Evolutionary conservation across 2,113 vertebrate species (phyloP), one percentile per base, ranked within the genome.

Genomic region (Hippocampus mohnikei): DNA sequence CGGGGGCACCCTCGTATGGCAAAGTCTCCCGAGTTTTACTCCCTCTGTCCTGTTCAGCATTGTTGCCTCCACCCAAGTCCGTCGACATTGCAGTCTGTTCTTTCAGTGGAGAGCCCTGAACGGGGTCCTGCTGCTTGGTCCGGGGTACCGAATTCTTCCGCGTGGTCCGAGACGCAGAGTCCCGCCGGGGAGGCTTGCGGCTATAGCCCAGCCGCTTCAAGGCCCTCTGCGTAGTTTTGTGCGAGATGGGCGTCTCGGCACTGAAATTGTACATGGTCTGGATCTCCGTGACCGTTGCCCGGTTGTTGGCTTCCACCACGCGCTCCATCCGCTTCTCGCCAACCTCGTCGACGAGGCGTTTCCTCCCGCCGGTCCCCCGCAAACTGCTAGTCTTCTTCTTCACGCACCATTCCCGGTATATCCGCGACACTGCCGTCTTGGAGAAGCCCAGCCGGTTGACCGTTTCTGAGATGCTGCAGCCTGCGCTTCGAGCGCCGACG

Each of bases 201-300:
- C 71, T 77, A 69, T 83, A 83, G 1, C 81, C 77, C 12, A 83
- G 71, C 44, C 77, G 33, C 74, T 80, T 80, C 37, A 83, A 8
- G 56, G 77, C 74, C 66, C 81, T 11, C 37, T 75, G 74, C n/a
- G 81, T 80, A 18, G 77, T 83, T 0, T 25, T 58, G 16, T 72
- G 74, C 0, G 81, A 83, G 81, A 83, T 83, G 48, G 81, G 66
- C 67, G 58, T 80, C 52, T 69, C 74, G 0, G n/a, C 72, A 62
- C 69, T 65, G 69, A 50, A 65, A 77, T 83, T 83, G 74, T 83
- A 83, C 56, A 80, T 50, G 5, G 68, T 66, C 71, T 71, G 77
- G 69, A 83, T 83, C 77, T 83, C 65, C 15, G 23, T 59, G 0
- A 6, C 66, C 2, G 81, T 83, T 0, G 77, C 81, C n/a, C 72